Evolutionary conservation across 2,797 vertebrate species (phyloP).

Genomic region (Eutrigla gurnardus): DNA sequence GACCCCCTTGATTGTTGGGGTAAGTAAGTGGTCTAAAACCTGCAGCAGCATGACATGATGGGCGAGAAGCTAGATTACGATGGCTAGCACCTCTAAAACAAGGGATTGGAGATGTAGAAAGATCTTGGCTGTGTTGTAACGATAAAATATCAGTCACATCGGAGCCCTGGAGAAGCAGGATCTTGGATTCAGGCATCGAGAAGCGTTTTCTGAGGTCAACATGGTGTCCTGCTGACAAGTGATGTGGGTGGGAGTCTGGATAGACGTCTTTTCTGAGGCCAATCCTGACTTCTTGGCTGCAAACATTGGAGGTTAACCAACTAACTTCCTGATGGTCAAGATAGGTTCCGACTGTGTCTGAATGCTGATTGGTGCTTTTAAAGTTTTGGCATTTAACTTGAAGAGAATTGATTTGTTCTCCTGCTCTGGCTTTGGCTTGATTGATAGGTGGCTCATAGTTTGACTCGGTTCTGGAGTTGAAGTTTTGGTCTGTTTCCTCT

Average conservation of each 20-base stretch:
- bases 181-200: slow-evolving; percentile 45
- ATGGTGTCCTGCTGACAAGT: background rate
- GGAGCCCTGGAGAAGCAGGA: slow-evolving; percentile 36
- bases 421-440: slow-evolving; percentile 16
- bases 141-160: slow-evolving; percentile 26
- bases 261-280: slow-evolving; percentile 62
- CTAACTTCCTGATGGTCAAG: slow-evolving; percentile 1
- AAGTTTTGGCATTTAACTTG: slow-evolving; percentile 22
- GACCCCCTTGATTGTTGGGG: slow-evolving; percentile 15
- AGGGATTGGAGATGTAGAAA: slow-evolving; percentile 7
- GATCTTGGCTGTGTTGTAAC: background rate
- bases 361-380: slow-evolving; percentile 8
- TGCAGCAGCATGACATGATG: background rate
- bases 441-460: slow-evolving; percentile 21
- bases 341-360: slow-evolving; percentile 13
- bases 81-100: slow-evolving; percentile 13
- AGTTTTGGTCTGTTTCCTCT: slow-evolving; percentile 51
- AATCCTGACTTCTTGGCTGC: slow-evolving; percentile 39
- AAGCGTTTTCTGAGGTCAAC: slow-evolving; percentile 12
- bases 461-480: slow-evolving; percentile 14
- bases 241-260: slow-evolving; percentile 36
- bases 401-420: slow-evolving; percentile 22
- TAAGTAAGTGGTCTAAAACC: slow-evolving; percentile 26
- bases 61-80: background rate
- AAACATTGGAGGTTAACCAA: slow-evolving; percentile 33